These are phyloP conservation scores for Platycnemis pennipes DNA, from an alignment of 2,888 invertebrate species.

Conservation along the genomic window DNA sequence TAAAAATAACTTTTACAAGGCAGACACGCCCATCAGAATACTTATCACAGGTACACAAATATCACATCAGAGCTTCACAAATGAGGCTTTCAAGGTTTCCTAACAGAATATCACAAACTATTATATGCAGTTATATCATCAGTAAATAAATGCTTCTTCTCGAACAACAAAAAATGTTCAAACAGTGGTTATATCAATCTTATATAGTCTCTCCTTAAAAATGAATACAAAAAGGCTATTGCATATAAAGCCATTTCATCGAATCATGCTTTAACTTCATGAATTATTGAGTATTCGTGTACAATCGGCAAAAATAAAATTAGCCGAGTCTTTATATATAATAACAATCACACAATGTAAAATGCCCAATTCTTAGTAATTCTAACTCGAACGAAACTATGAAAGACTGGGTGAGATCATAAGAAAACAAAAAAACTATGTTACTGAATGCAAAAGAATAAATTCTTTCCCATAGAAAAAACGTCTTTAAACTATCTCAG, in stretches of 20 bases:
- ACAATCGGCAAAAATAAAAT: background rate
- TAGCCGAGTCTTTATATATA: background rate
- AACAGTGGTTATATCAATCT: background rate
- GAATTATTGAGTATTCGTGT: background rate
- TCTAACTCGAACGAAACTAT: background rate
- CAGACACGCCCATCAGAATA: background rate
- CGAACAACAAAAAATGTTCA: background rate
- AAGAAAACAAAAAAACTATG: background rate
- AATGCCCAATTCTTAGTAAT: background rate
- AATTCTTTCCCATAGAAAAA: constrained; percentile 18
- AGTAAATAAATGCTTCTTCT: background rate
- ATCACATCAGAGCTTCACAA: constrained; percentile 36
- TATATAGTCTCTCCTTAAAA: background rate
- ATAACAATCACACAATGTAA: background rate
- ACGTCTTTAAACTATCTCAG: background rate
- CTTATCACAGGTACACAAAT: constrained; percentile 35
- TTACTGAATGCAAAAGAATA: background rate
- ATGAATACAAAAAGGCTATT: background rate
- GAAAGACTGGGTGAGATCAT: constrained; percentile 65
- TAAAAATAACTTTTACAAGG: constrained; percentile 30
- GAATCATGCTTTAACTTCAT: background rate
- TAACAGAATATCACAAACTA: constrained; percentile 22
- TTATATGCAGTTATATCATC: background rate
- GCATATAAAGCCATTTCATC: background rate
- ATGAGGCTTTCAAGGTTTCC: background rate